Evolutionary conservation across 2,888 invertebrate genomes (phyloP).

Genomic region (Steinernema hermaphroditum): DNA sequence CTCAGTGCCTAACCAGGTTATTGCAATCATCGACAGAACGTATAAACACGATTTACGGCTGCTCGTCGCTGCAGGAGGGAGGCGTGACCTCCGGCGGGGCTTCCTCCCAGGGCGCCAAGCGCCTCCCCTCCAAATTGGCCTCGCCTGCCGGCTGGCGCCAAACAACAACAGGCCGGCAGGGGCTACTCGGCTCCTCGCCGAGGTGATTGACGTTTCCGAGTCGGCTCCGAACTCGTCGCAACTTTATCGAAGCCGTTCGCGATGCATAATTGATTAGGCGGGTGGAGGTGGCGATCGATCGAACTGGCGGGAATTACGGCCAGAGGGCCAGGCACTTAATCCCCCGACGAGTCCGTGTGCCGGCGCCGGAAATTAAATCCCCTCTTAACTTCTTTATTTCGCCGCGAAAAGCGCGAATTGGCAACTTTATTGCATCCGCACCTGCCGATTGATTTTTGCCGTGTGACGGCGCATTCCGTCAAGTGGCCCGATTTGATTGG

Average conservation of each 20-base stretch:
- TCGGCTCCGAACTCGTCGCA: background rate
- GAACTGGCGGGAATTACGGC: background rate
- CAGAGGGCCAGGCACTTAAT: background rate
- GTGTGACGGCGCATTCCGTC: background rate
- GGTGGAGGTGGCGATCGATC: background rate
- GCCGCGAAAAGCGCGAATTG: background rate
- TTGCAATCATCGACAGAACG: background rate
- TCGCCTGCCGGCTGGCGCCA: background rate
- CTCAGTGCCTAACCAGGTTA: constrained; percentile 4
- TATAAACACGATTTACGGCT: background rate
- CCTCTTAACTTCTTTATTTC: constrained; percentile 21
- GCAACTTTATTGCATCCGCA: constrained; percentile 16
- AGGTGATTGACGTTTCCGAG: constrained; percentile 12
- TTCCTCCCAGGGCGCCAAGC: background rate
- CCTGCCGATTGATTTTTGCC: constrained; percentile 17
- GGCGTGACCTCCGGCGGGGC: background rate
- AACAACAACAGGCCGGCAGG: constrained; percentile 22
- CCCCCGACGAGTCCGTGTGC: background rate
- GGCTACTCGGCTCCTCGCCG: background rate
- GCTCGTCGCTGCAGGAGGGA: background rate
- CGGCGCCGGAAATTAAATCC: constrained; percentile 19
- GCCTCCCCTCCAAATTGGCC: constrained; percentile 1
- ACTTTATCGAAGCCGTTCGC: background rate
- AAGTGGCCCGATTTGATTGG: no score
- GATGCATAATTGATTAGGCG: constrained; percentile 20